A percentile compares a stretch with the other conserved stretches of the same genome.
phyloP scores from a whole-genome alignment of 1,140 invertebrate species.

The Procambarus virginalis region DNA sequence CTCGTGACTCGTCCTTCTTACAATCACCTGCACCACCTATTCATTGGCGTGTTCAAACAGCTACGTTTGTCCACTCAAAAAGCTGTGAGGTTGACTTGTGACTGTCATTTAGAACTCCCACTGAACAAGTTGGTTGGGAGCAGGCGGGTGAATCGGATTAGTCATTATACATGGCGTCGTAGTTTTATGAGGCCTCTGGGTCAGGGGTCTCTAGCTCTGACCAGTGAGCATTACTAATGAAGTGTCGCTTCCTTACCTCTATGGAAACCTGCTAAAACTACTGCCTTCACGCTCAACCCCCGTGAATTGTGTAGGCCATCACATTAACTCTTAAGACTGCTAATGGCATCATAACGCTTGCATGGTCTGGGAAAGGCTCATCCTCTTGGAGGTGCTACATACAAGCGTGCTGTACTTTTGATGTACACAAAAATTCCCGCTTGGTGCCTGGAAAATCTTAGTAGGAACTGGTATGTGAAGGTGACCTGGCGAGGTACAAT shows the following conservation, averaged over 20 bases:
- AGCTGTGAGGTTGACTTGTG: too few species aligned
- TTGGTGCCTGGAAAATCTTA: not conserved
- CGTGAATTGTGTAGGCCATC: not conserved
- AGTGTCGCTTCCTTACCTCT: slow-evolving; percentile 26
- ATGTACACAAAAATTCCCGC: not conserved
- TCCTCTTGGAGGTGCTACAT: not conserved
- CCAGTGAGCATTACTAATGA: slow-evolving; percentile 63
- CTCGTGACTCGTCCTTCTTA: slow-evolving; percentile 16
- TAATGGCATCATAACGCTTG: not conserved
- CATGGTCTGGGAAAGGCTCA: not conserved
- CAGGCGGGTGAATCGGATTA: not conserved
- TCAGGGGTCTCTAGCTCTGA: slow-evolving; percentile 10
- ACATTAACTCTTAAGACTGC: not conserved
- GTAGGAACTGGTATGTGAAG: not conserved
- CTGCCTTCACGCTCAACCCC: not conserved
- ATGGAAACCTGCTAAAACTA: slow-evolving; percentile 27
- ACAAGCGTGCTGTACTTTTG: not conserved
- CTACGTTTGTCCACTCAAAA: too few species aligned
- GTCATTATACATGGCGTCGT: slow-evolving; percentile 61
- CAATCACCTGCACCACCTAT: not conserved
- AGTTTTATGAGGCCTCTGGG: slow-evolving; percentile 60
- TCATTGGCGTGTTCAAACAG: too few species aligned
- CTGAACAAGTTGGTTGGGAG: not conserved
- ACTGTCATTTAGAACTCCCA: too few species aligned
- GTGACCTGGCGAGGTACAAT: not conserved